phyloP scores from a whole-genome alignment of 2,113 vertebrate species.

The Hystrix cristata region DNA sequence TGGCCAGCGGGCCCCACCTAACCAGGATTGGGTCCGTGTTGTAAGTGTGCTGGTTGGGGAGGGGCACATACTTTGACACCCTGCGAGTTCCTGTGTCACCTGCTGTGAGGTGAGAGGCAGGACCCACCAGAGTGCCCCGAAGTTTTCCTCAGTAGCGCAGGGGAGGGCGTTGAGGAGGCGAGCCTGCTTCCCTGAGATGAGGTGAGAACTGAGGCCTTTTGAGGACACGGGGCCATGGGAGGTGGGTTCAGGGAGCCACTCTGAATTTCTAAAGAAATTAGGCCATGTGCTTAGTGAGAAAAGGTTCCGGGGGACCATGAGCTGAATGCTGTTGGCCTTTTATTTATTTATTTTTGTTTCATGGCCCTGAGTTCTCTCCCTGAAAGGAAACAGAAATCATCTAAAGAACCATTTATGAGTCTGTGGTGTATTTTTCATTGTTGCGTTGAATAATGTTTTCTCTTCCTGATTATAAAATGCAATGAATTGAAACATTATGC shows the following conservation, averaged over 20 bases:
- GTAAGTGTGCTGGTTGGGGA: not conserved
- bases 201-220: not conserved
- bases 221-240: not conserved
- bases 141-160: not conserved
- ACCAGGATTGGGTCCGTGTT: not conserved
- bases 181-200: not conserved
- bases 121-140: not conserved
- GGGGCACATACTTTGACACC: not conserved
- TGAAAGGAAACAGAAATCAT: not conserved
- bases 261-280: not conserved
- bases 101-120: not conserved
- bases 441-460: conserved; percentile 38
- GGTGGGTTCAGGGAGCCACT: not conserved
- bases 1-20: not conserved
- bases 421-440: not conserved
- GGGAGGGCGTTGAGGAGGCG: not conserved
- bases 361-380: not conserved
- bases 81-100: not conserved
- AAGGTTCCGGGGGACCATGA: not conserved
- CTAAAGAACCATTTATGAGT: not conserved
- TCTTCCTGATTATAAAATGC: conserved; percentile 44
- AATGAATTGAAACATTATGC: conserved; percentile 5
- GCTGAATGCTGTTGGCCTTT: not conserved
- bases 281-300: not conserved
- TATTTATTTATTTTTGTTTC: not conserved